Percentiles rank a stretch among this genome's conserved stretches.
Evolutionary conservation across 2,113 vertebrate species (phyloP).

Genomic region (Procavia capensis): DNA sequence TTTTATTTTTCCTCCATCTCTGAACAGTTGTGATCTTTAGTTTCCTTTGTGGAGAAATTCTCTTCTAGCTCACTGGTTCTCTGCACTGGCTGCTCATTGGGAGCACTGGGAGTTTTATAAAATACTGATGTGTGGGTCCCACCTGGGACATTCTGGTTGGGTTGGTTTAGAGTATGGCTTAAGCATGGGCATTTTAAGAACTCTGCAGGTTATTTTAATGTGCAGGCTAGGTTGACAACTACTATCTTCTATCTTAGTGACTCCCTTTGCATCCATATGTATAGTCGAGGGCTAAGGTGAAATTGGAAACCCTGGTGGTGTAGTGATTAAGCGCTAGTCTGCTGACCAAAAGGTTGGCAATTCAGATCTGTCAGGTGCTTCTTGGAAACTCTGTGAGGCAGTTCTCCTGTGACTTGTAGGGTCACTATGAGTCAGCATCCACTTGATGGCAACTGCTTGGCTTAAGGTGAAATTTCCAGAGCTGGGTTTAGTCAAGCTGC

Average conservation of each 20-base stretch:
- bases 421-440: too few species aligned
- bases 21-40: background rate
- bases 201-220: background rate
- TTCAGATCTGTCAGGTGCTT: too few species aligned
- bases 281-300: background rate
- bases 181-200: background rate
- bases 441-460: too few species aligned
- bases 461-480: background rate
- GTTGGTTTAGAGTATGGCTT: background rate
- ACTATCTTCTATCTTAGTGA: background rate
- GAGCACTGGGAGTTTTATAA: background rate
- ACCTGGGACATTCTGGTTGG: background rate
- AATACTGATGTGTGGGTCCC: background rate
- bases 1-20: background rate
- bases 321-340: too few species aligned
- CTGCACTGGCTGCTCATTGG: background rate
- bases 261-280: background rate
- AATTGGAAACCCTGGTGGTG: too few species aligned
- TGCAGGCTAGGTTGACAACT: background rate
- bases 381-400: too few species aligned
- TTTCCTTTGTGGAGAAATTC: background rate
- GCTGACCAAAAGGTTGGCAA: too few species aligned
- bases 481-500: background rate
- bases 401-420: too few species aligned
- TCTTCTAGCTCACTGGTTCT: background rate